phyloP scores from a whole-genome alignment of 1,140 invertebrate genomes.

The Nixonia krombeini region DNA sequence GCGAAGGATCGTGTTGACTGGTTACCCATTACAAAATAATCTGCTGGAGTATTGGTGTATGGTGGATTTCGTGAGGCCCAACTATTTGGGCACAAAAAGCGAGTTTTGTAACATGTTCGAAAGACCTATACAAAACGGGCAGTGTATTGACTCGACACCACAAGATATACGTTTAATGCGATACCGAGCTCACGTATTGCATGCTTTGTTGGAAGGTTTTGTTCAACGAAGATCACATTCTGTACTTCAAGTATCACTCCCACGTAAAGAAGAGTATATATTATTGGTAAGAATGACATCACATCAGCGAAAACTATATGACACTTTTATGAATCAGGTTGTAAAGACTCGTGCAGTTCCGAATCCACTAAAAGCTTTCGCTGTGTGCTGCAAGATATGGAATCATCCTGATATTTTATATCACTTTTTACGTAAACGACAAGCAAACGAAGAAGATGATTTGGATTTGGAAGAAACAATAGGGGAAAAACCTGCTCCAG shows the following conservation, averaged over 20 bases:
- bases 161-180: slow-evolving; percentile 92
- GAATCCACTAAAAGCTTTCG: slow-evolving; percentile 97
- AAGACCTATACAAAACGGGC: slow-evolving; percentile 93
- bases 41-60: slow-evolving; percentile 97
- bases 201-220: slow-evolving; percentile 91
- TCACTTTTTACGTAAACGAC: slow-evolving; percentile 88
- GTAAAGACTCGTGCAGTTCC: slow-evolving; percentile 87
- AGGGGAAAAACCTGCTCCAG: slow-evolving; percentile 59
- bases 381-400: slow-evolving; percentile 99
- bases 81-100: slow-evolving; percentile 91
- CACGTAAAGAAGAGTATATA: slow-evolving; percentile 94
- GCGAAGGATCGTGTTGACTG: slow-evolving; percentile 91
- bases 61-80: slow-evolving; percentile 96
- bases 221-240: slow-evolving; percentile 92
- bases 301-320: slow-evolving; percentile 90
- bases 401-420: slow-evolving; percentile 98
- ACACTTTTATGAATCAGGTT: slow-evolving; percentile 93
- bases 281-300: slow-evolving; percentile 89
- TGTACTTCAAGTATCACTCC: slow-evolving; percentile 88
- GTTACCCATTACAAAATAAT: slow-evolving; percentile 98
- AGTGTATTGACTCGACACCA: slow-evolving; percentile 93
- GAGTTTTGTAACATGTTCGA: slow-evolving; percentile 98
- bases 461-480: slow-evolving; percentile 86
- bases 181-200: slow-evolving; percentile 90
- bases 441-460: slow-evolving; percentile 86